Evolutionary conservation across 2,888 invertebrate genomes (phyloP).

Genomic region (Acleris literana): DNA sequence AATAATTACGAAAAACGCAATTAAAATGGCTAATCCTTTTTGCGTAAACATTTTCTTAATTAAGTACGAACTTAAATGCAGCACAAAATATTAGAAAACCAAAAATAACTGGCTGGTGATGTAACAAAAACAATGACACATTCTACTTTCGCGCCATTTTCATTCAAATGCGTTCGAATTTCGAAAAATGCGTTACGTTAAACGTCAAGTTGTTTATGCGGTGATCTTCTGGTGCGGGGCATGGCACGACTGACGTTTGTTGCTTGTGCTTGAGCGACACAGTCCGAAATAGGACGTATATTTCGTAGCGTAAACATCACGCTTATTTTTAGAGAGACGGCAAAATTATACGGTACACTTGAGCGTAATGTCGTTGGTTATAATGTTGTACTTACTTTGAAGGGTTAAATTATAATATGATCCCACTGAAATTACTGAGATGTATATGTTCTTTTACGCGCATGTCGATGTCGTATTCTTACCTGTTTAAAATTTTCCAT

Average conservation of each 20-base stretch:
- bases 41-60: slow-evolving; percentile 33
- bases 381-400: slow-evolving; percentile 8
- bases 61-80: slow-evolving; percentile 48
- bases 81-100: slow-evolving; percentile 39
- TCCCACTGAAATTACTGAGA: background rate
- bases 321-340: slow-evolving; percentile 57
- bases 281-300: slow-evolving; percentile 51
- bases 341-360: slow-evolving; percentile 45
- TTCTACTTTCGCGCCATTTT: slow-evolving; percentile 57
- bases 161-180: slow-evolving; percentile 53
- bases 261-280: slow-evolving; percentile 48
- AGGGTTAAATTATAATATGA: slow-evolving; percentile 10
- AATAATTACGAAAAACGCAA: slow-evolving; percentile 44
- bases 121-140: slow-evolving; percentile 54
- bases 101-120: slow-evolving; percentile 12
- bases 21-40: slow-evolving; percentile 39
- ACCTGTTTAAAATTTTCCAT: background rate
- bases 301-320: slow-evolving; percentile 54
- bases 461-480: background rate
- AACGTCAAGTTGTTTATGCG: slow-evolving; percentile 52
- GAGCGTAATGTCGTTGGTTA: slow-evolving; percentile 46
- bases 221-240: slow-evolving; percentile 41
- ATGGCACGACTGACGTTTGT: slow-evolving; percentile 51
- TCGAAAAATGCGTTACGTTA: slow-evolving; percentile 50
- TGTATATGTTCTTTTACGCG: background rate